Conservation (phyloP, 2,797 vertebrate species). For the Apogon hyalosoma region DNA sequence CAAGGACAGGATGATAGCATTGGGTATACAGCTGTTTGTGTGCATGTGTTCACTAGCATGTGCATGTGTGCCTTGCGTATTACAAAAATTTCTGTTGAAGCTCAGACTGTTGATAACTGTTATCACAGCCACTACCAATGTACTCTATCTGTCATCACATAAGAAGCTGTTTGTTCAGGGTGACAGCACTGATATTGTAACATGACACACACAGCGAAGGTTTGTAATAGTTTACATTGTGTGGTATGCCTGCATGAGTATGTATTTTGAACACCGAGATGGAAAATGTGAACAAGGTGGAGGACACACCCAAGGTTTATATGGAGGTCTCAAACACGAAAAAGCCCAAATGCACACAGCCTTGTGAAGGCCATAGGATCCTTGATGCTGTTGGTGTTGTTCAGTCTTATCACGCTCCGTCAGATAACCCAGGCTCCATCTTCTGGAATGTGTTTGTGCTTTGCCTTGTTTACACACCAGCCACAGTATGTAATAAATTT, state of each 20-base stretch:
- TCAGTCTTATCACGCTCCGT: constrained; percentile 52
- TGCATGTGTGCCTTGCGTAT: background rate
- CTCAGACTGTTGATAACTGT: constrained; percentile 14
- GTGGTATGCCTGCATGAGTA: constrained; percentile 25
- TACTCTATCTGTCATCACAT: constrained; percentile 28
- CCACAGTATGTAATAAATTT: constrained; percentile 57
- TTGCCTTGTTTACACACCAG: constrained; percentile 58
- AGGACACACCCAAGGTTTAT: constrained; percentile 44
- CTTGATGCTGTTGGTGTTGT: constrained; percentile 59
- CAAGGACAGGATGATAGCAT: constrained; percentile 86
- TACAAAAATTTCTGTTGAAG: constrained; percentile 4
- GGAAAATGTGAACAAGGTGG: constrained; percentile 32
- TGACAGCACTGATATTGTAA: constrained; percentile 17
- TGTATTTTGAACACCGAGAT: constrained; percentile 34
- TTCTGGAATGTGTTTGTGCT: constrained; percentile 71
- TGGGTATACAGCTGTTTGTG: constrained; percentile 84
- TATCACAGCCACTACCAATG: constrained; percentile 20
- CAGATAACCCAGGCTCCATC: constrained; percentile 47
- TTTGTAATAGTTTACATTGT: constrained; percentile 60
- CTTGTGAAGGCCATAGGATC: constrained; percentile 54
- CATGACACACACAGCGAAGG: constrained; percentile 13
- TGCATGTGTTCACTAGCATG: constrained; percentile 1
- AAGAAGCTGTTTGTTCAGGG: constrained; percentile 14
- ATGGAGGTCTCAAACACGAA: constrained; percentile 32
- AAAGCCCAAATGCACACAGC: background rate